These are phyloP conservation scores for Mixornis gularis DNA, from an alignment of 2,113 vertebrate genomes.

Conservation along the genomic window DNA sequence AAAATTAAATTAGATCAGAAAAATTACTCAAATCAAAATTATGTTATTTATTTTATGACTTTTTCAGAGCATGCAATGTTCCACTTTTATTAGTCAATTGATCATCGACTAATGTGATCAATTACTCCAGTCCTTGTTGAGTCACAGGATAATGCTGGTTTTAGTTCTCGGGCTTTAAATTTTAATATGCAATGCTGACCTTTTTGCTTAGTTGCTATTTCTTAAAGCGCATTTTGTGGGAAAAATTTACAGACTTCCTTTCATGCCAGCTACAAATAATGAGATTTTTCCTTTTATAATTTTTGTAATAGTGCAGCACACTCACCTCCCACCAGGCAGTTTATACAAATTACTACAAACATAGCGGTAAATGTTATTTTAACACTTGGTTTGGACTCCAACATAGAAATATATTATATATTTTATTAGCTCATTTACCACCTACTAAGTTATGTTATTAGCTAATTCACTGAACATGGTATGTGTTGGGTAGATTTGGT, in stretches of 20 bases:
- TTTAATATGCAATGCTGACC: neutral
- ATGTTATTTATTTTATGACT: neutral
- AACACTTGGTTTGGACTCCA: constrained; percentile 69
- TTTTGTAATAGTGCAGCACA: constrained; percentile 21
- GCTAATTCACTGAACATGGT: constrained; percentile 55
- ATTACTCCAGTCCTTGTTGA: neutral
- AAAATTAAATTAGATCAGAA: neutral
- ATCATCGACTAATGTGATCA: neutral
- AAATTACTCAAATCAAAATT: neutral
- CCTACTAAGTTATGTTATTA: constrained; percentile 66
- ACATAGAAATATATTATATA: constrained; percentile 70
- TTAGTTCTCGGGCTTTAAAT: neutral
- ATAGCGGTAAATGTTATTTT: constrained; percentile 65
- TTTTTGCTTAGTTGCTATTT: neutral
- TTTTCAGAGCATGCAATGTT: neutral
- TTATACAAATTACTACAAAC: constrained; percentile 57
- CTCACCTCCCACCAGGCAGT: constrained; percentile 1
- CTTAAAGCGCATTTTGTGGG: neutral
- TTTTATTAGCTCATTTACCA: constrained; percentile 77
- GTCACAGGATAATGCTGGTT: neutral
- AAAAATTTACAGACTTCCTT: neutral
- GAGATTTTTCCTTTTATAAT: constrained; percentile 18
- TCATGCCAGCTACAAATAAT: constrained; percentile 11
- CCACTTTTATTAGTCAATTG: neutral
- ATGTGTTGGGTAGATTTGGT: constrained; percentile 20